These are phyloP conservation scores for Prionace glauca DNA, from an alignment of 2,797 vertebrate genomes.

Conservation along the genomic window DNA sequence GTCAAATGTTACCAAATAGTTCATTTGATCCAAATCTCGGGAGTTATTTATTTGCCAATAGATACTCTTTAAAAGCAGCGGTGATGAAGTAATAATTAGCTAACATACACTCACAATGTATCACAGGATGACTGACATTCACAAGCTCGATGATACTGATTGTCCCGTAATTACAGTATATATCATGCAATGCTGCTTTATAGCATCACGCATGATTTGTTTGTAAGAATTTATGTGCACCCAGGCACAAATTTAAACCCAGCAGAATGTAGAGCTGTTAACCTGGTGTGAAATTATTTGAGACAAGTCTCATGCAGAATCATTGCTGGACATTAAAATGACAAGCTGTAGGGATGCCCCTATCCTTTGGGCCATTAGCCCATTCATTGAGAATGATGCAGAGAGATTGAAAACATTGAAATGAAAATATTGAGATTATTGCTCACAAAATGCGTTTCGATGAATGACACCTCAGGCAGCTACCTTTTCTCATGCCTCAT, in stretches of 20 bases:
- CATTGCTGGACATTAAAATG: not conserved
- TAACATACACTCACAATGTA: not conserved
- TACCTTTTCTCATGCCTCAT: not conserved
- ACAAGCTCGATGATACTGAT: not conserved
- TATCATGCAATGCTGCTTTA: not conserved
- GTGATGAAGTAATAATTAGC: not conserved
- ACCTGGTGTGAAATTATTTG: not conserved
- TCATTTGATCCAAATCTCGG: not conserved
- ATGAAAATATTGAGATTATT: not conserved
- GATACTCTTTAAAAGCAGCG: not conserved
- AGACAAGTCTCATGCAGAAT: not conserved
- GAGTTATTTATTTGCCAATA: not conserved
- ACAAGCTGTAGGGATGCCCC: not conserved
- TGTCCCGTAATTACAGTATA: not conserved
- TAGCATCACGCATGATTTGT: not conserved
- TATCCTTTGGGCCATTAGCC: not conserved
- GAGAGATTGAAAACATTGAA: not conserved
- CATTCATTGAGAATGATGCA: not conserved
- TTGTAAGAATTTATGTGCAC: not conserved
- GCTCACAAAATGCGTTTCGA: not conserved
- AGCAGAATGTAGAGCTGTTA: not conserved
- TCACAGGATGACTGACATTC: not conserved
- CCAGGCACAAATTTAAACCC: not conserved
- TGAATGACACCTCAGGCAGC: not conserved
- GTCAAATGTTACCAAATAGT: not conserved